Base-by-base conservation (phyloP, 1,140 invertebrate genomes). In the Aethina tumida region DNA sequence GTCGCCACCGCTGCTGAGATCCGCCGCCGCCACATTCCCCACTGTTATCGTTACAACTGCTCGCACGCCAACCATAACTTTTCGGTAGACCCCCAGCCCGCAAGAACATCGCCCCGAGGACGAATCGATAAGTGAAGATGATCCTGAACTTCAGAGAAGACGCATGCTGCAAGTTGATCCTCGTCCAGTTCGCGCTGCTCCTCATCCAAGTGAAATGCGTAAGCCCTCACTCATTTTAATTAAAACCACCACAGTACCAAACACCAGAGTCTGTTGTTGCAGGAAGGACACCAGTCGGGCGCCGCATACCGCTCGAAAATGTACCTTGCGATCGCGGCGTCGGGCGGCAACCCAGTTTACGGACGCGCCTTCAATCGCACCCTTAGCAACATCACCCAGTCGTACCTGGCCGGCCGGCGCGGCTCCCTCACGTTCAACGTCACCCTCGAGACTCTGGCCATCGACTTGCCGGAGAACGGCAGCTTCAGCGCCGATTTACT, bases 331-430 rank as follows among this genome's bases (percentile, higher is more conserved):
- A 59, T 63, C 15, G 60, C 60, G 0, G 49, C 53, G 2, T 33
- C 56, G 5, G 18, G 53, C 5, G 49, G 50, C 35, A 52, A 48
- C 1, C 56, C 54, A 32, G 46, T 38, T 10, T 63, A 51, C 47
- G 51, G 45, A 29, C 37, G 56, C 14, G 58, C 57, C 2, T 63
- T 63, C 36, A 63, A 62, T 31, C 60, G 60, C 37, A 58, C 60
- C 3, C 39, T 63, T 30, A 46, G 45, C 27, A 63, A 62, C 42
- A 53, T 60, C 13, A 63, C 60, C 0, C 55, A 55, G 35, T 46
- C 48, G 9, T 55, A 56, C 33, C 34, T 56, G 22, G 35, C 49
- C 17, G 43, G 44, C 5, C 49, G 39, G 25, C 34, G 43, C 13
- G 43, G 47, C 18, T 47, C 38, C 14, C 33, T 43, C 18, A 37